Conservation (phyloP, 1,140 invertebrate genomes). For the Diorhabda carinulata region DNA sequence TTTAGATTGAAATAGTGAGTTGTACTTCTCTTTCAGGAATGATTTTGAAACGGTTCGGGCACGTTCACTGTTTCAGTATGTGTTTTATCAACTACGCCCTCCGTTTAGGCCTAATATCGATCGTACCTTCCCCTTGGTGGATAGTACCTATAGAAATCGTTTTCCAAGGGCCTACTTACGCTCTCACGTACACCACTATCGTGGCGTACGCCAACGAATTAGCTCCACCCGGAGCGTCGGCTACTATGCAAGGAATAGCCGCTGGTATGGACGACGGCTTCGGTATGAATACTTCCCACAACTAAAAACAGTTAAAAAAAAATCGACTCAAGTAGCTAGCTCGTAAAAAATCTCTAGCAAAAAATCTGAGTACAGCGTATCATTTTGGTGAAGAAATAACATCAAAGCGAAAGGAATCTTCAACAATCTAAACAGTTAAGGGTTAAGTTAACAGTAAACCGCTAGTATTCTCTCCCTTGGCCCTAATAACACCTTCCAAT, state of each 20-base stretch:
- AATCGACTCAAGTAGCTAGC: too few relatives aligned
- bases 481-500: too few relatives aligned
- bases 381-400: too few relatives aligned
- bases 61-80: slow-evolving; percentile 65
- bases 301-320: too few relatives aligned
- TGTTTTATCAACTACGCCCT: slow-evolving; percentile 68
- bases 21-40: slow-evolving; percentile 53
- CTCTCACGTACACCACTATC: slow-evolving; percentile 72
- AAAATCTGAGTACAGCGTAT: too few relatives aligned
- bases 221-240: slow-evolving; percentile 71
- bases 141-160: slow-evolving; percentile 65
- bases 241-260: slow-evolving; percentile 75
- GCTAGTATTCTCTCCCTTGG: too few relatives aligned
- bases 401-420: too few relatives aligned
- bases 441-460: too few relatives aligned
- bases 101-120: slow-evolving; percentile 62
- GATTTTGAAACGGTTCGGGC: slow-evolving; percentile 67
- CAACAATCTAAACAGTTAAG: too few relatives aligned
- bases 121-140: slow-evolving; percentile 71
- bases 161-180: slow-evolving; percentile 76
- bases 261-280: slow-evolving; percentile 79
- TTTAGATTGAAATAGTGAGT: background rate
- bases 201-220: slow-evolving; percentile 72
- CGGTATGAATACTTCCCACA: slow-evolving; percentile 50
- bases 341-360: too few relatives aligned